Evolutionary conservation across 2,113 vertebrate species (phyloP).

Genomic region (Azemiops feae): DNA sequence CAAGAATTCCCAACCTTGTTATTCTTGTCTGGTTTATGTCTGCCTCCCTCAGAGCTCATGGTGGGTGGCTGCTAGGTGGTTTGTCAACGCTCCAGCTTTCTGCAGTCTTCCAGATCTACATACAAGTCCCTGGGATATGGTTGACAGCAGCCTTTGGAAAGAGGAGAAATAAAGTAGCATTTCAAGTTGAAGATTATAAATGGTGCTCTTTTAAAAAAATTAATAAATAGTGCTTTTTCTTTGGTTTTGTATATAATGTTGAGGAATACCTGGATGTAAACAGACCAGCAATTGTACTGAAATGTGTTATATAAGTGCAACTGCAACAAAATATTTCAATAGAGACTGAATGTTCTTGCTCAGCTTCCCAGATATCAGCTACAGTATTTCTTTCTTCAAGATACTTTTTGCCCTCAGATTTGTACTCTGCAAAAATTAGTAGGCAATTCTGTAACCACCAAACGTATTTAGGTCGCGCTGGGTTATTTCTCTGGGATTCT

Average conservation of each 20-base stretch:
- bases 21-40: neutral
- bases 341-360: neutral
- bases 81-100: neutral
- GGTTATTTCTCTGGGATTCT: neutral
- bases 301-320: neutral
- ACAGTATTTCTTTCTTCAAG: neutral
- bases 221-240: neutral
- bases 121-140: neutral
- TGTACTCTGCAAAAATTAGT: neutral
- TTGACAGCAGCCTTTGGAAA: neutral
- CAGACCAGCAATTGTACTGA: neutral
- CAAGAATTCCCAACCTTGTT: neutral
- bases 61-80: neutral
- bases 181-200: neutral
- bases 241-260: neutral
- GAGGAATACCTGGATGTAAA: neutral
- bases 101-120: neutral
- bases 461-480: neutral
- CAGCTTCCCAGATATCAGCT: neutral
- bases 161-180: neutral
- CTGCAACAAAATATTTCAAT: neutral
- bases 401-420: neutral
- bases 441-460: neutral
- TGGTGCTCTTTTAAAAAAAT: neutral
- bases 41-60: neutral